Base-by-base conservation (phyloP, 2,113 vertebrate species). In the Gadus macrocephalus region DNA sequence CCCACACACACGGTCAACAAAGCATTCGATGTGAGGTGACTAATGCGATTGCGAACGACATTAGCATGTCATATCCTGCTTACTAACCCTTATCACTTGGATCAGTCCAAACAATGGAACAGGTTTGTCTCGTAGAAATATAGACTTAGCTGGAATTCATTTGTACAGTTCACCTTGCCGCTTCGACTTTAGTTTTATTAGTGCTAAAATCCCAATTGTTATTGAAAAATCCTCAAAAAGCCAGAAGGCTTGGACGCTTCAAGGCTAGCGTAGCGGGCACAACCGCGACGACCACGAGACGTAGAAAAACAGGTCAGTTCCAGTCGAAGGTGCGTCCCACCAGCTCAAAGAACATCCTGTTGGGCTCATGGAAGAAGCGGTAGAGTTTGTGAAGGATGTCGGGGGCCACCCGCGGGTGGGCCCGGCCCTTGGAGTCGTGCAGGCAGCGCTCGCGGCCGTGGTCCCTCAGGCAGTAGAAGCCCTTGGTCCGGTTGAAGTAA, bases 401-500 rank as follows among this genome's bases (percentile, higher is more conserved):
- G 0, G 92, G 85, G 0, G 94, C 92, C 2, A 98, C 91, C 0
- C 90, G 92, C 3, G 97, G 97, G 78, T 99, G 97, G 0, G 94
- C 92, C 69, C 97, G 87, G 72, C 97, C 97, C 73, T 99, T 99
- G 15, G 97, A 98, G 68, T 96, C 94, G 0, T 98, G 96, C 65
- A 99, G 89, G 83, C 97, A 99, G 49, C 95, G 91, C 19, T 98
- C 95, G 56, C 92, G 90, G 0, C 95, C 95, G 16, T 92, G 81
- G 79, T 98, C 95, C 53, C 95, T 85, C 79, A 99, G 87, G 89
- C 97, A 99, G 87, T 95, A 98, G 81, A 99, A 99, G 53, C 97
- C 97, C 83, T 96, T 97, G 0, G 97, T 99, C 81, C 93, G 95
- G 80, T 99, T 99, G 71, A 98, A 99, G 85, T 99, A 98, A 86